These are phyloP conservation scores for Ellobius talpinus DNA, from an alignment of 2,113 vertebrate species.

Conservation along the genomic window DNA sequence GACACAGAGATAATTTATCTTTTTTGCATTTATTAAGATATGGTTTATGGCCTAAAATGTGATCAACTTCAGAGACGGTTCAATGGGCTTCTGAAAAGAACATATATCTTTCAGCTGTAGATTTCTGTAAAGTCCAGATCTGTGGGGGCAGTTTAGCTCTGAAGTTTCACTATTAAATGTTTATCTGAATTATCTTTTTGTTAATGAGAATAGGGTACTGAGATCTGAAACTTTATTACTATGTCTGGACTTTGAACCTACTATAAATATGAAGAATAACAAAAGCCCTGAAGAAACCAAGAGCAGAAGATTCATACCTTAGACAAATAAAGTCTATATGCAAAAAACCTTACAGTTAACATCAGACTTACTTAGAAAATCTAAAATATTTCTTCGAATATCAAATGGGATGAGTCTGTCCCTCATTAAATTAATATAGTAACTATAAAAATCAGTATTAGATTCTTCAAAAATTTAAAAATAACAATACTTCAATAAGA, in stretches of 20 bases:
- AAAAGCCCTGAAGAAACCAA: not conserved
- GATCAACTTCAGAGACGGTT: not conserved
- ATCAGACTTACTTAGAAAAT: not conserved
- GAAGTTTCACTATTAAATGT: not conserved
- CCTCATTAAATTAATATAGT: not conserved
- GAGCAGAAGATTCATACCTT: not conserved
- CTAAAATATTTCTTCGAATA: not conserved
- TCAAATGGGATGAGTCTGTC: not conserved
- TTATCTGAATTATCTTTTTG: not conserved
- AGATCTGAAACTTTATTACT: not conserved
- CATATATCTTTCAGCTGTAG: not conserved
- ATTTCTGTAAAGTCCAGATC: not conserved
- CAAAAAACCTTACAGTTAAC: not conserved
- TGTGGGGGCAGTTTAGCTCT: not conserved
- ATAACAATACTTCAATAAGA: not conserved
- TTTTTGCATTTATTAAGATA: not conserved
- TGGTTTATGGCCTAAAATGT: not conserved
- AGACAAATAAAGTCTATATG: not conserved
- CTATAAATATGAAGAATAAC: not conserved
- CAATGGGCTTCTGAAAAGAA: not conserved
- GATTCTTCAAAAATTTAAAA: not conserved
- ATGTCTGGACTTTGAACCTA: not conserved
- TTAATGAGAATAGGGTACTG: not conserved
- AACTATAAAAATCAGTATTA: not conserved
- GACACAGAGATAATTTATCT: not conserved